Base-by-base conservation (phyloP, 2,888 invertebrate genomes). In the Dolomedes plantarius region DNA sequence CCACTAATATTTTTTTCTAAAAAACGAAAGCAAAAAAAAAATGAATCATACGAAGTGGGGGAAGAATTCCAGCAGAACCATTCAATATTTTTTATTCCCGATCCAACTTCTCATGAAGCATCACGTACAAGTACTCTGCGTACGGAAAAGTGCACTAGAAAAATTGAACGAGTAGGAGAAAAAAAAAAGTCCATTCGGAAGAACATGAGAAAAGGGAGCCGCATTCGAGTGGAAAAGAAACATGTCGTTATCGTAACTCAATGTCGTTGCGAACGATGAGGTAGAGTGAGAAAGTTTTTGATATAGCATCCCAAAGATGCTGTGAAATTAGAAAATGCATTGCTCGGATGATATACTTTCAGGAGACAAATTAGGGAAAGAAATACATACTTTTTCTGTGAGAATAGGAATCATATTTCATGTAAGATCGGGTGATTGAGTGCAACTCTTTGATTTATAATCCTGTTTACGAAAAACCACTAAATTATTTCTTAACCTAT, bases 201-300 rank as follows among this genome's bases (percentile, higher is more conserved):
- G 46, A 16, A 13, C 46, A 19, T 39, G 2, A 39, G 16, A 9
- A 69, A 27, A 23, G 23, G 19, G n/a, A 56, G 56, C 13, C 13
- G 31, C 31, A 56, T 56, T 16, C 29, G 29, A 71, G 71, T 16
- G 19, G 9, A 23, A 31, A 56, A 31, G 62, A 32, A 73, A 73
- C 56, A 73, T 32, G 32, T 62, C 56, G 31, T 73, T 73, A 73
- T 62, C 62, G 32, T 73, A 56, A 56, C 73, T 73, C 73, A 73
- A 23, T 62, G 73, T 73, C 73, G 23, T 23, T 13, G 32, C n/a
- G 50, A 62, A 73, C 62, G 31, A 29, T 41, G 50, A 50, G 46
- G 28, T 28, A 29, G 9, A 46, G 46, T 46, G 46, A 16, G 36
- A 36, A 36, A 36, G 36, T 36, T 36, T 36, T 36, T 36, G 36